Evolutionary conservation across 2,797 vertebrate species (phyloP).

Genomic region (Gymnothorax javanicus): DNA sequence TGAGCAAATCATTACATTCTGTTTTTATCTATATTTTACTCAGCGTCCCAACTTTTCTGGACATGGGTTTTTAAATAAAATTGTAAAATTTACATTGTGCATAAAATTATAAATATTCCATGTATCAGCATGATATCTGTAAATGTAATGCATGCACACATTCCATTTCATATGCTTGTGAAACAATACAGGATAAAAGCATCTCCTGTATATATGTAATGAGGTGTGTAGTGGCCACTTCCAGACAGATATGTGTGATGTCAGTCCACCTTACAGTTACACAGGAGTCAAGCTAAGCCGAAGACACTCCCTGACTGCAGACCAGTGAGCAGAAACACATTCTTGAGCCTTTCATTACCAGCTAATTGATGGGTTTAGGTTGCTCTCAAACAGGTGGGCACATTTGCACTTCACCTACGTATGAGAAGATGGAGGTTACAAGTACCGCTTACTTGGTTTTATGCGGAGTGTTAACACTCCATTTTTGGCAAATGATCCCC

Average conservation of each 20-base stretch:
- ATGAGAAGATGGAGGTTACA: not conserved
- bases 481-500: conserved; percentile 88
- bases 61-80: too few species aligned
- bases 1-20: too few species aligned
- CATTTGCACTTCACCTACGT: not conserved
- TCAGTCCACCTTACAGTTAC: not conserved
- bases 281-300: not conserved
- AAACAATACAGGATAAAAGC: too few species aligned
- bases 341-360: not conserved
- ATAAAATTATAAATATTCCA: too few species aligned
- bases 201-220: too few species aligned
- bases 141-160: not conserved
- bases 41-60: too few species aligned
- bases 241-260: not conserved
- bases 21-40: too few species aligned
- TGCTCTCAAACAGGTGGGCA: not conserved
- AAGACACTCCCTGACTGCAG: conserved; percentile 3
- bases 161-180: not conserved
- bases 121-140: not conserved
- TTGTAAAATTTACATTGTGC: too few species aligned
- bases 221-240: not conserved
- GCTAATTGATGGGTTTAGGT: conserved; percentile 6
- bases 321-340: not conserved
- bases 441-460: conserved; percentile 74
- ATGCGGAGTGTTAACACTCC: conserved; percentile 83